Evolutionary conservation across 2,113 vertebrate species (phyloP), one percentile per base, ranked within the genome.

Genomic region (Ornithorhynchus anatinus): DNA sequence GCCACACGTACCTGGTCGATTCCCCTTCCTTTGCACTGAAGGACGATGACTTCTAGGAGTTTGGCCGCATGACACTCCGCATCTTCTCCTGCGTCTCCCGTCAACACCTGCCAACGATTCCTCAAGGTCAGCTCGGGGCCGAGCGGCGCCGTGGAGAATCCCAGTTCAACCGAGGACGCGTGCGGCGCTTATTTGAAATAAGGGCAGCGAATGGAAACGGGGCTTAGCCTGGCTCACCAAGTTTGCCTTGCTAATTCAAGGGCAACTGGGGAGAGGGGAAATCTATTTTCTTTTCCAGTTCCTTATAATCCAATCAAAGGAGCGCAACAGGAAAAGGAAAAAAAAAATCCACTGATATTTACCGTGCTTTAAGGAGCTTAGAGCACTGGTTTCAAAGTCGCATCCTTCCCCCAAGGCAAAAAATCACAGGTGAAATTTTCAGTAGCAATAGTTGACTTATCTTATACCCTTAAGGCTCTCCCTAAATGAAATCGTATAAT

Each of bases 1-100:
- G n/a, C n/a, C n/a, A n/a, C n/a, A n/a, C n/a, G n/a, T 72, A 99
- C 97, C 97, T 99, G 97, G 70, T 99, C 97, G 32, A 99, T 99
- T 33, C 96, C 96, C 77, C 96, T 83, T 68, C 96, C 97, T 88
- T 92, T 92, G 84, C 98, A 99, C 60, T 99, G 98, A 68, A 99
- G 94, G 81, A 99, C 94, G 84, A 99, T 96, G 59, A 99, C 96
- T 84, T 99, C 98, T 6, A 99, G 72, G 39, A 99, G 94, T 69
- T 99, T 99, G 72, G 98, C 97, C 58, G 98, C 98, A 5, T 98
- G 96, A 69, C 97, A 98, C 59, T 99, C 97, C 1, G 96, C 95
- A 25, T 99, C 98, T 86, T 99, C 97, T 16, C 96, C 96, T 6
- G 95, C 93, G 74, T 97, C 96, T 47, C 96, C 94, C 19, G 92